Evolutionary conservation across 1,140 invertebrate species (phyloP), one percentile per base, ranked within the genome.

Genomic region (Proales similis): DNA sequence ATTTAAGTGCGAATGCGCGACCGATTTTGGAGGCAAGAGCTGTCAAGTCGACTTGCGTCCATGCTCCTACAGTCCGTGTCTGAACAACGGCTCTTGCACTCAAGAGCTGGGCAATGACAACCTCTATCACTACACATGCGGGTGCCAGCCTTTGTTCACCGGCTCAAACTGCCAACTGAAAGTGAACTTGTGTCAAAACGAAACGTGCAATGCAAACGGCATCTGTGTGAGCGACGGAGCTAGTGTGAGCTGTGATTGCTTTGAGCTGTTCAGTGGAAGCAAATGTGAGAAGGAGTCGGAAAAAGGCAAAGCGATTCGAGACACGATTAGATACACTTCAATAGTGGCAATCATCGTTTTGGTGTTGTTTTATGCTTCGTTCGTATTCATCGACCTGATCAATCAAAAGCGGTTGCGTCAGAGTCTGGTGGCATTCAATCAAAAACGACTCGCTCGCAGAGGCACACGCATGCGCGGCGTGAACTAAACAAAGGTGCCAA

Each of bases 1-100:
- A 3, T 70, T 64, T 48, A 43, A 48, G 45, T 71, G 70, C 46
- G 53, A 48, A 30, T 71, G 70, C 63, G 19, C 36, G 11, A 64
- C 66, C 29, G 67, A 68, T 65, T 61, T 46, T 46, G 26, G 0
- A 36, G 57, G 57, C 14, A 3, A 27, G 6, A 19, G 11, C 7
- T 61, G 57, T 45, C 14, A 46, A 46, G 17, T 45, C 19, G 64
- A 65, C 53, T 42, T 33, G 20, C 43, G 39, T 22, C 24, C 24
- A 6, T 65, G 65, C 30, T 38, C 48, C 1, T 64, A 61, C 49
- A 48, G 20, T 45, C 63, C 48, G 4, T 65, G 62, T 43, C 36
- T 48, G 4, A 67, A 66, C 19, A 30, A 61, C 20, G 57, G 57
- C 7, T 46, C 57, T 9, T 45, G 39, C 12, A 9, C 47, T 1